Percentiles rank a stretch among this genome's conserved stretches.
Conservation (phyloP, 2,797 vertebrate species). For the Arctocebus calabarensis region DNA sequence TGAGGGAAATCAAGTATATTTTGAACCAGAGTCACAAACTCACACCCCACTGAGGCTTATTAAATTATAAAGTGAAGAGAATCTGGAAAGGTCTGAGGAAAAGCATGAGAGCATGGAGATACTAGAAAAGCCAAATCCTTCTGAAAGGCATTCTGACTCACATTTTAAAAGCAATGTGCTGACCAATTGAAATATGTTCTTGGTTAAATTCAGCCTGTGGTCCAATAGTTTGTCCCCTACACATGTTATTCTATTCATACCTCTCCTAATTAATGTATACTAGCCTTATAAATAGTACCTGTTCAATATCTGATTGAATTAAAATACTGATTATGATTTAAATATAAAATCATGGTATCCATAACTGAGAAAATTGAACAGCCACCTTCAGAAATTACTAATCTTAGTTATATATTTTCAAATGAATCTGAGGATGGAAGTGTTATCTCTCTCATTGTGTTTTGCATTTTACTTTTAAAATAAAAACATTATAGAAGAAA, state of each 20-base stretch:
- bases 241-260: not conserved
- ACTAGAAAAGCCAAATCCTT: not conserved
- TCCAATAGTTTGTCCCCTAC: not conserved
- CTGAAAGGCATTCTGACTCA: not conserved
- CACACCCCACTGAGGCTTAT: not conserved
- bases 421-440: not conserved
- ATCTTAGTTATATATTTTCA: slow-evolving; percentile 3
- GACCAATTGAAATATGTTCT: not conserved
- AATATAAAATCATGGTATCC: not conserved
- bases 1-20: not conserved
- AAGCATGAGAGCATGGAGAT: not conserved
- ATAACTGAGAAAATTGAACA: not conserved
- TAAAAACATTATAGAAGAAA: not conserved
- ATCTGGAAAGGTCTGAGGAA: not conserved
- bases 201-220: not conserved
- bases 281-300: not conserved
- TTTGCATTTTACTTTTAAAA: not conserved
- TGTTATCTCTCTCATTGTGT: not conserved
- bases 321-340: not conserved
- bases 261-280: not conserved
- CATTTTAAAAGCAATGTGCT: not conserved
- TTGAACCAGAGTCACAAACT: not conserved
- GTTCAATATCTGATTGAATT: not conserved
- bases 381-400: not conserved
- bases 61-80: not conserved